Evolutionary conservation across 2,797 vertebrate species (phyloP), one percentile per base, ranked within the genome.

Genomic region (Borostomias antarcticus): DNA sequence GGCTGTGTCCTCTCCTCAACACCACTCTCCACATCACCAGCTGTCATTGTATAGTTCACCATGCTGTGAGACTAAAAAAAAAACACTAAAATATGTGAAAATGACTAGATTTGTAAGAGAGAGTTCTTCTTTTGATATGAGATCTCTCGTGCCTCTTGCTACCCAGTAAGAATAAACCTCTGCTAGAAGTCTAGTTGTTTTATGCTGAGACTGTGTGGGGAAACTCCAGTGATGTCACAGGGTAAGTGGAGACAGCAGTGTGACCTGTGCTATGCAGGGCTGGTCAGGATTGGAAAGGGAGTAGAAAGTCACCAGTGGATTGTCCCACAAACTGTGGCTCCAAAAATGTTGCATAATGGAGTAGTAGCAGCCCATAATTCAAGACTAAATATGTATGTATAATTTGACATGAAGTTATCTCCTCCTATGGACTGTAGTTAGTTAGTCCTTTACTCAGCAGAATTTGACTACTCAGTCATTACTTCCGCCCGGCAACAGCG

Each of bases 151-250:
- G 21, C 28, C 23, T 80, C 67, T 60, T 75, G 71, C 68, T 69
- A 21, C 66, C 69, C 66, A 68, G 70, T 71, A 47, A 28, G 75
- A 83, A 19, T 86, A 84, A 85, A 85, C 51, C 43, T 70, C 69
- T 77, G 85, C 72, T 67, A 70, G 43, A 40, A 65, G 52, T 61
- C 73, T 13, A 2, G 66, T 79, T 77, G 84, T 89, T 90, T 89
- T 88, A 86, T 82, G 80, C 86, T 40, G 62, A 15, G 13, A 63
- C 75, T 69, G 80, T 70, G 48, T 74, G 78, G 89, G 81, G 91
- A 90, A 92, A 92, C 87, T 92, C 91, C 91, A 72, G 82, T 91
- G 91, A 92, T 91, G 91, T 93, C 86, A 93, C 84, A 19, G 0
- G 70, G 79, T 69, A 80, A 85, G 72, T 0, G 75, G 82, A 84